Evolutionary conservation across 1,140 invertebrate genomes (phyloP).

Genomic region (Drosophila lacertosa): DNA sequence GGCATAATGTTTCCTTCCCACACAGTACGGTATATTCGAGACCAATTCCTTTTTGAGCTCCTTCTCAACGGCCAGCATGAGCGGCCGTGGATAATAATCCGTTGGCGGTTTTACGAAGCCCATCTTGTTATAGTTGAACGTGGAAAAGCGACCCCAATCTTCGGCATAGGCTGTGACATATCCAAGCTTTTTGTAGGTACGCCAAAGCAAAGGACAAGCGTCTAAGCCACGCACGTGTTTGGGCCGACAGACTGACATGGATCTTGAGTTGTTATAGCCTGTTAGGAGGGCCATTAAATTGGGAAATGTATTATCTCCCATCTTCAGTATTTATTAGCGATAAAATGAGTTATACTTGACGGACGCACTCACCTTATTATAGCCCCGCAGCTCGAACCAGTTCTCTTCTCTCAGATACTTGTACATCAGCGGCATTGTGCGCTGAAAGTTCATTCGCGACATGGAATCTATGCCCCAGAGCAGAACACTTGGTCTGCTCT

Average conservation of each 20-base stretch:
- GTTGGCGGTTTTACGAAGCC: conserved; percentile 92
- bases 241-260: conserved; percentile 85
- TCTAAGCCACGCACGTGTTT: conserved; percentile 84
- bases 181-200: conserved; percentile 88
- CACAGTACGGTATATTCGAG: conserved; percentile 84
- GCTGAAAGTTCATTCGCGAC: conserved; percentile 84
- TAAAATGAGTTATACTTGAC: neutral
- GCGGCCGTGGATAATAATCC: conserved; percentile 92
- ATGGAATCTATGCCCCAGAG: conserved; percentile 77
- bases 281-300: conserved; percentile 92
- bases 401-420: conserved; percentile 50
- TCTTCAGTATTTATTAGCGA: conserved; percentile 60
- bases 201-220: conserved; percentile 92
- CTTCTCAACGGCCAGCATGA: conserved; percentile 88
- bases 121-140: conserved; percentile 91
- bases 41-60: conserved; percentile 71
- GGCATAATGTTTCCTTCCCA: conserved; percentile 86
- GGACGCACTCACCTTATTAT: conserved; percentile 65
- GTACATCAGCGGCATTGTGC: conserved; percentile 61
- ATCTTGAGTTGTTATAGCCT: conserved; percentile 85
- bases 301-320: conserved; percentile 92
- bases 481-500: conserved; percentile 55
- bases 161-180: conserved; percentile 92
- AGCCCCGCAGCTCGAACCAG: conserved; percentile 71
- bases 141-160: conserved; percentile 89